Percentiles rank a stretch among this genome's conserved stretches.
These are phyloP conservation scores for Argyrosomus japonicus DNA, from an alignment of 2,113 vertebrate species.

Conservation along the genomic window DNA sequence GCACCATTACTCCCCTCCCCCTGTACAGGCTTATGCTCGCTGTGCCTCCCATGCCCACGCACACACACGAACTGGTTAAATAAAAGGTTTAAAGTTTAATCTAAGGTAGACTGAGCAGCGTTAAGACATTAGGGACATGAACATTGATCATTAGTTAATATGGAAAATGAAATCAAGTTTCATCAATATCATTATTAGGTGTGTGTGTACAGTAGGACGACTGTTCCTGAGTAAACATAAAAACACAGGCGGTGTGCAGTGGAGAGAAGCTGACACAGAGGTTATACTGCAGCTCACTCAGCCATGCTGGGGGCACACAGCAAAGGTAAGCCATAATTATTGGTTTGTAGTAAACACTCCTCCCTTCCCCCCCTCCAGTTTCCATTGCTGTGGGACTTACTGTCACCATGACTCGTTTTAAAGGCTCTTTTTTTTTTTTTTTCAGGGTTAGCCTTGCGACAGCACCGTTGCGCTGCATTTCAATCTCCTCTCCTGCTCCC, in stretches of 20 bases:
- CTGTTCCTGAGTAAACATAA: conserved; percentile 2
- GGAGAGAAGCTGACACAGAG: conserved; percentile 28
- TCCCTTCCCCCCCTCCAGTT: not conserved
- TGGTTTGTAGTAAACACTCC: conserved; percentile 67
- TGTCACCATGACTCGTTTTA: conserved; percentile 40
- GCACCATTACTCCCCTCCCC: conserved; percentile 50
- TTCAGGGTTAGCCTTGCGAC: conserved; percentile 66
- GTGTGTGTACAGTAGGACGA: not conserved
- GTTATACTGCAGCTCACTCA: conserved; percentile 43
- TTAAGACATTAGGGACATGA: not conserved
- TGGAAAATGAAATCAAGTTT: not conserved
- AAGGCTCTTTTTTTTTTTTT: conserved; percentile 39
- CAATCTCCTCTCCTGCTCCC: conserved; percentile 72
- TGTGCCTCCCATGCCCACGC: conserved; percentile 4
- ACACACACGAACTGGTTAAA: not conserved
- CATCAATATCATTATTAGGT: not conserved
- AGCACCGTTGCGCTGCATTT: conserved; percentile 46
- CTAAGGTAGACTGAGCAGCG: conserved; percentile 13
- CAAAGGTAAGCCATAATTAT: conserved; percentile 67
- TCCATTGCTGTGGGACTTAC: conserved; percentile 37
- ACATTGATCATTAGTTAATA: not conserved
- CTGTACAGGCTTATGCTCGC: conserved; percentile 21
- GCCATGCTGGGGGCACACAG: conserved; percentile 38
- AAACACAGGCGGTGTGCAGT: not conserved
- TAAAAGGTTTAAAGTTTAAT: conserved; percentile 33